phyloP scores from a whole-genome alignment of 2,113 vertebrate species.

The Atractosteus spatula region DNA sequence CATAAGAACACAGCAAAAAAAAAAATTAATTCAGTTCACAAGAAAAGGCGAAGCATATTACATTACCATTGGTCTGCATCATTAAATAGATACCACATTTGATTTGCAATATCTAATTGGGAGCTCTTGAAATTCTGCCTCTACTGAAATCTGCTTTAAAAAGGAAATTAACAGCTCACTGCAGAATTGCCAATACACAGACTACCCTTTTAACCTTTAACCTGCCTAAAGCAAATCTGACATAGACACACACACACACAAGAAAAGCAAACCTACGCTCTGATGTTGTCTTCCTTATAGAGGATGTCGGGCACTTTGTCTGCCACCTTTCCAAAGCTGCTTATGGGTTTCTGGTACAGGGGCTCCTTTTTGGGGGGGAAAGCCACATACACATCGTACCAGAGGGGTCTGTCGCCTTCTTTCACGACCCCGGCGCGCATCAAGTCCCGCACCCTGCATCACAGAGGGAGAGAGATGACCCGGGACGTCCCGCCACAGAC shows the following conservation, averaged over 20 bases:
- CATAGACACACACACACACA: neutral
- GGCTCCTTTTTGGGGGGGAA: conserved; percentile 82
- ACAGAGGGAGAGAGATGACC: neutral
- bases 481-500: no score
- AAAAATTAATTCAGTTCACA: no score
- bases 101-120: no score
- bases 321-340: conserved; percentile 36
- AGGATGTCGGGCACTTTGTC: conserved; percentile 65
- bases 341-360: conserved; percentile 45
- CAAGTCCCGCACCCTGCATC: conserved; percentile 74
- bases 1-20: no score
- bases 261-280: conserved; percentile 75
- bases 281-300: conserved; percentile 81
- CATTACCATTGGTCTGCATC: no score
- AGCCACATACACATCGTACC: conserved; percentile 80
- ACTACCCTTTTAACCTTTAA: no score
- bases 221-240: neutral
- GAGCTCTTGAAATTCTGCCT: no score
- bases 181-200: no score
- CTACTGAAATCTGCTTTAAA: no score
- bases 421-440: conserved; percentile 73
- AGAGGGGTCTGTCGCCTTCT: conserved; percentile 69
- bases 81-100: no score
- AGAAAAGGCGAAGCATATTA: no score
- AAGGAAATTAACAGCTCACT: no score